Evolutionary conservation across 2,797 vertebrate species (phyloP).

Genomic region (Scyliorhinus canicula): DNA sequence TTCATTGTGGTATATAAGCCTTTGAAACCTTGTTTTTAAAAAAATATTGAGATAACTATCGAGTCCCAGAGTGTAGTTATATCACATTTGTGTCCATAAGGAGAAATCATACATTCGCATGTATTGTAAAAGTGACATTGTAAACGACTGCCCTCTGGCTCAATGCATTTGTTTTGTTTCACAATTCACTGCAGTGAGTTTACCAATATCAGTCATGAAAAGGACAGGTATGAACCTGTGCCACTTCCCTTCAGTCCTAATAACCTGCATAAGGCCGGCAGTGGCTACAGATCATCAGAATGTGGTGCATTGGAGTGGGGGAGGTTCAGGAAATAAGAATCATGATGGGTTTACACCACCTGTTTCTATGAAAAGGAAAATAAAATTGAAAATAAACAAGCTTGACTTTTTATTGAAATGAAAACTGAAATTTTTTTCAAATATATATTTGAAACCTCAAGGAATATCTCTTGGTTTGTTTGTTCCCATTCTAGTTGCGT

Average conservation of each 20-base stretch:
- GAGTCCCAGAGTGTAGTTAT: background rate
- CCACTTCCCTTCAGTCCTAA: background rate
- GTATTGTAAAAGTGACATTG: background rate
- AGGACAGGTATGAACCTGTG: background rate
- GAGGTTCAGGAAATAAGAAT: background rate
- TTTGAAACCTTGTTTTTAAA: background rate
- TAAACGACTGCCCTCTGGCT: background rate
- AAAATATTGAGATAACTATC: background rate
- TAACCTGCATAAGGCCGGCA: background rate
- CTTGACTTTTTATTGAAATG: background rate
- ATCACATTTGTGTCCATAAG: background rate
- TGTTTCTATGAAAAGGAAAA: background rate
- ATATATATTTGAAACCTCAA: background rate
- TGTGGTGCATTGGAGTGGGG: background rate
- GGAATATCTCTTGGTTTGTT: background rate
- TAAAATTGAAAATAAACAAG: background rate
- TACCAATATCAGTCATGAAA: background rate
- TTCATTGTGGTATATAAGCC: background rate
- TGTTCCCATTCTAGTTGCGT: conserved; percentile 64
- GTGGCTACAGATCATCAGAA: background rate
- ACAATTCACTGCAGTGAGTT: background rate
- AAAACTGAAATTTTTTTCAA: background rate
- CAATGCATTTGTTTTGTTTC: conserved; percentile 6
- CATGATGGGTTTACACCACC: background rate
- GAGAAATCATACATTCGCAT: background rate